Percentiles rank a stretch among this genome's conserved stretches.
phyloP scores from a whole-genome alignment of 2,888 invertebrate genomes.

The Schizotus pectinicornis region DNA sequence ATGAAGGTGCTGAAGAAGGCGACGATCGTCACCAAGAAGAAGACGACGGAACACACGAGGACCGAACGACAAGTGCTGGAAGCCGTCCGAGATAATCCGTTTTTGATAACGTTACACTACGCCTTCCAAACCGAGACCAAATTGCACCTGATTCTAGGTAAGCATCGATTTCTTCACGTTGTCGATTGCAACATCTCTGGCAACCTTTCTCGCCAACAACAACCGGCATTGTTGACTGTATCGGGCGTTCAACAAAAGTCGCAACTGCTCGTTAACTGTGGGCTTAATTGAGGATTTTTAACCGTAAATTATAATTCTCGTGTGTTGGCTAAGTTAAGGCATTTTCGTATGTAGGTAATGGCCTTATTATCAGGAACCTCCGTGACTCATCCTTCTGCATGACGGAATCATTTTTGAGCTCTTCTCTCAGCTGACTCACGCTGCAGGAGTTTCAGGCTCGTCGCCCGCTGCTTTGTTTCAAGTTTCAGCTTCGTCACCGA shows the following conservation, averaged over 20 bases:
- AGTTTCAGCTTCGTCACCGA: too few species aligned
- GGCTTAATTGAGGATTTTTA: too few species aligned
- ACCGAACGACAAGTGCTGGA: slow-evolving; percentile 97
- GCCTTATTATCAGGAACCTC: too few species aligned
- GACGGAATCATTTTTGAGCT: background rate
- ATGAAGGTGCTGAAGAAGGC: slow-evolving; percentile 98
- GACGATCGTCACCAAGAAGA: slow-evolving; percentile 91
- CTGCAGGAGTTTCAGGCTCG: background rate
- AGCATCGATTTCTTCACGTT: slow-evolving; percentile 54
- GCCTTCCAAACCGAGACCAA: slow-evolving; percentile 98
- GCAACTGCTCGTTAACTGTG: too few species aligned
- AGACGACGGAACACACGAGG: slow-evolving; percentile 96
- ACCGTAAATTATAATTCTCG: too few species aligned
- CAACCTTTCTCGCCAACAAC: too few species aligned
- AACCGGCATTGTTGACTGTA: too few species aligned
- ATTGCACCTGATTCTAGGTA: slow-evolving; percentile 95
- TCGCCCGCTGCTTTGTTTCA: too few species aligned
- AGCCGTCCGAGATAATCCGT: slow-evolving; percentile 92
- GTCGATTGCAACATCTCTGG: slow-evolving; percentile 18
- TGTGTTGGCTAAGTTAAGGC: too few species aligned
- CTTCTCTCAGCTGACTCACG: slow-evolving; percentile 12
- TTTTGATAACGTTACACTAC: slow-evolving; percentile 95
- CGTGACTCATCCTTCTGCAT: background rate
- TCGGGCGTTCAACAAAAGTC: too few species aligned
- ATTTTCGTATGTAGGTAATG: too few species aligned